Base-by-base conservation (phyloP, 2,888 invertebrate species). In the Chloroclysta siterata region DNA sequence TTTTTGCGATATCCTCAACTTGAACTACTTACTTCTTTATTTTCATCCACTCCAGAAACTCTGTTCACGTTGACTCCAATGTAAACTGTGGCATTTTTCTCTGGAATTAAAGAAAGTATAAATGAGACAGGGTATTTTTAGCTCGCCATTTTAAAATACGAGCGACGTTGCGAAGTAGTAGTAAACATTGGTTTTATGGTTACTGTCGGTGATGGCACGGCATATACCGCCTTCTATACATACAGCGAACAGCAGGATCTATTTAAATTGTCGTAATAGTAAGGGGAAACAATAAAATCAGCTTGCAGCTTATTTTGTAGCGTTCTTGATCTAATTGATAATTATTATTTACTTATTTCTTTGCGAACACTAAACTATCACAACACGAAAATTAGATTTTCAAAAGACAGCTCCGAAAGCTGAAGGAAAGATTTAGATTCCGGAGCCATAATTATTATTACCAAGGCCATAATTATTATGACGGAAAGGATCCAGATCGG, bases 41-140 rank as follows among this genome's bases (percentile, higher is more conserved):
- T 94, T 75, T 95, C 95, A 80, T 95, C 94, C 48, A 95, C 95
- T 68, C 94, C 94, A 55, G 95, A 95, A 60, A 95, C 94, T 69
- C 95, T 80, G 78, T 94, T 94, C 74, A 95, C 94, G 82, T 94
- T 94, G 65, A 95, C 88, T 61, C 94, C 94, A 72, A 94, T 93
- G 72, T 93, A 94, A 55, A 94, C 94, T 50, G 94, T 94, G 48
- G 94, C 94, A 76, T 94, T 93, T 83, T 94, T 94, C 74, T 86
- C 94, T 93, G 93, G 66, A 90, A 93, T 70, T 76, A 81, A 58
- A 59, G 51, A 69, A 66, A 64, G 66, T 53, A 52, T 52, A 65
- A 22, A 61, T 65, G 55, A 69, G 72, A 46, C 28, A 53, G 17
- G 33, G 53, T 68, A 65, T 60, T 63, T 65, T 63, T 59, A 67